These are phyloP conservation scores for Sciurus niger DNA, from an alignment of 2,113 vertebrate genomes.

Conservation along the genomic window DNA sequence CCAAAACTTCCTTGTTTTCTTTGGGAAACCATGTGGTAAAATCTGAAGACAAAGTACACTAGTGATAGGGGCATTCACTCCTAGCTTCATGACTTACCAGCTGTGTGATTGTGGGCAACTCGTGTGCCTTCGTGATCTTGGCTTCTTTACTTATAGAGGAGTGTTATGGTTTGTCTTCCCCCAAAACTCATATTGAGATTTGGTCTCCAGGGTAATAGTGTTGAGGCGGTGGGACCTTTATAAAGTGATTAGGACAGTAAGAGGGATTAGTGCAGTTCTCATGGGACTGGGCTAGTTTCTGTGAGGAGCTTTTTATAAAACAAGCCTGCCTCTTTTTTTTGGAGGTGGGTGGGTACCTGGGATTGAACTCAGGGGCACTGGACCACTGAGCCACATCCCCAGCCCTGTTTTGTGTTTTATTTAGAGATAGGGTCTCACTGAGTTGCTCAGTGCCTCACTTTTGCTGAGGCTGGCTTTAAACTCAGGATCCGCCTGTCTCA, in stretches of 20 bases:
- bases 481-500: too few species aligned
- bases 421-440: too few species aligned
- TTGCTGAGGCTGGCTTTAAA: too few species aligned
- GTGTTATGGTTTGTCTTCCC: neutral
- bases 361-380: too few species aligned
- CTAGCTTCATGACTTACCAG: neutral
- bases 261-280: neutral
- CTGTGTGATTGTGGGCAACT: neutral
- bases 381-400: too few species aligned
- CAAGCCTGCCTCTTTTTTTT: neutral
- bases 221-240: neutral
- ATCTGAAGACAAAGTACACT: neutral
- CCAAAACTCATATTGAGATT: too few species aligned
- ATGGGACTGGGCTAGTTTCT: neutral
- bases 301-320: neutral
- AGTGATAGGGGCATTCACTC: fast-evolving
- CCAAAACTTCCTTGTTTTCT: neutral
- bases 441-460: too few species aligned
- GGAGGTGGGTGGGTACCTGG: too few species aligned
- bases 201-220: neutral
- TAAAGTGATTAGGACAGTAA: neutral
- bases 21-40: neutral
- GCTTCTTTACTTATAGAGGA: neutral
- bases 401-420: too few species aligned
- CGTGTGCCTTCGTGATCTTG: fast-evolving